Evolutionary conservation across 2,113 vertebrate genomes (phyloP), one percentile per base, ranked within the genome.

Genomic region (Larimichthys crocea): DNA sequence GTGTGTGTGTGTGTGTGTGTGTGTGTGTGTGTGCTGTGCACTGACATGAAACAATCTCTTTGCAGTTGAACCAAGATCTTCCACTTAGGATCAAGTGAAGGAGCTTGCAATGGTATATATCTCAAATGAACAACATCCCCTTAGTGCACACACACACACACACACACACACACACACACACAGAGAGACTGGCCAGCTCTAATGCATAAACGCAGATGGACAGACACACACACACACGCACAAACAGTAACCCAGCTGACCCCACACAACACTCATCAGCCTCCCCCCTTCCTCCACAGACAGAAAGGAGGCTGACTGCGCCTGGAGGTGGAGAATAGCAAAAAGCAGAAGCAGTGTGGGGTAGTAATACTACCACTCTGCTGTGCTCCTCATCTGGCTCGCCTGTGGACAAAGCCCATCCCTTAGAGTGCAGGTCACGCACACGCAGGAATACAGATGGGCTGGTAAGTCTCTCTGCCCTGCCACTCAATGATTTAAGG

Each of bases 391-490:
- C 87, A 85, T 91, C 89, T 89, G 86, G 77, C 86, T 90, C 3
- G 83, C 83, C 89, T n/a, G 62, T 89, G 88, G 92, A 89, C 91
- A 89, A 84, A 91, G 85, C 78, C 80, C 74, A 78, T 84, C 80
- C 46, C 62, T 92, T 91, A 77, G 83, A 90, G 88, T 93, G 93
- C 92, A 92, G 91, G 85, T 93, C 93, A 94, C 89, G 84, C 89
- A 91, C 90, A 76, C 7, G 16, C 76, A 86, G 77, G 83, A 91
- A 86, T 87, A 91, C 93, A 94, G 88, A 93, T 88, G 79, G 86
- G 78, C 82, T 64, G 77, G 71, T 12, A 84, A 85, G 85, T 69
- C 85, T 89, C 60, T 85, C 62, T 80, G 62, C 56, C 68, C 84
- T 79, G 87, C 83, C 87, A 85, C 80, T 92, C 88, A 85, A 74